Evolutionary conservation across 2,797 vertebrate species (phyloP), one percentile per base, ranked within the genome.

Genomic region (Erithacus rubecula): DNA sequence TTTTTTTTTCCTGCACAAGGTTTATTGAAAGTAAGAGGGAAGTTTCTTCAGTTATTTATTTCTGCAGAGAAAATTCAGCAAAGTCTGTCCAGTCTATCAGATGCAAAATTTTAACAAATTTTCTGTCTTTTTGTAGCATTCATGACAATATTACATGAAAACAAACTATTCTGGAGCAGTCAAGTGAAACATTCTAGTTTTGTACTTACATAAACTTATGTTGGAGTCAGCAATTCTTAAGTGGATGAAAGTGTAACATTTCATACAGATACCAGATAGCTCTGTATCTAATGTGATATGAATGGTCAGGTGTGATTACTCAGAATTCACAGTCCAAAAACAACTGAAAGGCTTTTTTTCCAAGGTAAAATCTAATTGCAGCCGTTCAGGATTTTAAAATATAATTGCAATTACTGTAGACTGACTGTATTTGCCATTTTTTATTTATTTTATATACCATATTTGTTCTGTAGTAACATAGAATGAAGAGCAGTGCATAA

Each of bases 251-350:
- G 20, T 23, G 46, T 30, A 43, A 9, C 52, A 30, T 87, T 85
- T 80, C 58, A 6, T 53, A 9, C 3, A 49, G 29, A 22, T 59
- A 56, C 47, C 47, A 49, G 24, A 18, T 41, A 26, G 13, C 37
- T 49, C 36, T 5, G 1, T 56, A 15, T 60, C 11, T 26, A 36
- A 6, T 0, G 2, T 53, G 62, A 14, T 51, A 11, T 8, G 47
- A 62, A 11, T 46, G 39, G 18, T 36, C 27, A 46, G 37, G 46
- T 68, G 62, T 56, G 56, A 59, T n/a, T 51, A 21, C 32, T 44
- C 41, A 82, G 36, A 78, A 55, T n/a, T 71, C 15, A 44, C 29
- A 21, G 53, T 41, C 36, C 68, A 43, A 49, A 80, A 34, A 56
- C 30, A 69, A 5, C 22, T 29, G 36, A 43, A 84, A 69, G 20